Percentiles rank a stretch among this genome's conserved stretches.
phyloP scores from a whole-genome alignment of 2,113 vertebrate species.

The Bos indicus region DNA sequence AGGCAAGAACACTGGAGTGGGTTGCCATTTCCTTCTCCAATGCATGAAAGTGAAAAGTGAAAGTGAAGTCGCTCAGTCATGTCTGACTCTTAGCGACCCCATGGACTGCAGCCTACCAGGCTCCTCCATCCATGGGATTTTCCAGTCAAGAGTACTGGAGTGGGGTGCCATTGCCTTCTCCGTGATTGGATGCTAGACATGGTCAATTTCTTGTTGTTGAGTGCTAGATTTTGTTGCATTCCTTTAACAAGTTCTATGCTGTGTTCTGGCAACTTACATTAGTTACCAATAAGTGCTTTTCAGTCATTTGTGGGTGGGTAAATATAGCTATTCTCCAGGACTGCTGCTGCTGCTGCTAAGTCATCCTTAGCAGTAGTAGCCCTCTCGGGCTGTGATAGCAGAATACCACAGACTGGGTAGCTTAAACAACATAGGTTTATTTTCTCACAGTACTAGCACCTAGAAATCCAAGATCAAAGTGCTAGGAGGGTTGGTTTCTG shows the following conservation, averaged over 20 bases:
- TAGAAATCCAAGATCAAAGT: background rate
- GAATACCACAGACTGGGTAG: background rate
- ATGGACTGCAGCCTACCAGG: too few relatives aligned
- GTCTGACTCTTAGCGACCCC: too few relatives aligned
- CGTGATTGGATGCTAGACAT: background rate
- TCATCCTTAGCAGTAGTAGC: too few relatives aligned
- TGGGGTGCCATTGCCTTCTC: too few relatives aligned
- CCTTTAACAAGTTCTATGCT: background rate
- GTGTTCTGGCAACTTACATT: background rate
- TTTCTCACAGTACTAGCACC: background rate
- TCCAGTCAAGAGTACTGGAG: too few relatives aligned
- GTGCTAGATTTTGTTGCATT: background rate
- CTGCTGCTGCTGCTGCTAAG: too few relatives aligned
- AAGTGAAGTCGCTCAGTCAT: accelerated
- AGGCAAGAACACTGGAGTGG: too few relatives aligned
- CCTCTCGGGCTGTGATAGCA: background rate
- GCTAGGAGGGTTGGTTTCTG: background rate
- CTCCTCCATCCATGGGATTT: too few relatives aligned
- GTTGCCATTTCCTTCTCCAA: too few relatives aligned
- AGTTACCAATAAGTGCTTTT: background rate
- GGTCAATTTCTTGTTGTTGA: background rate
- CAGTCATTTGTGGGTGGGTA: background rate
- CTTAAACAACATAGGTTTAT: background rate
- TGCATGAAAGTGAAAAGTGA: too few relatives aligned
- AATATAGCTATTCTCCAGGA: background rate